These are phyloP conservation scores for Drosophila serrata DNA, from an alignment of 1,140 invertebrate species.

Conservation along the genomic window DNA sequence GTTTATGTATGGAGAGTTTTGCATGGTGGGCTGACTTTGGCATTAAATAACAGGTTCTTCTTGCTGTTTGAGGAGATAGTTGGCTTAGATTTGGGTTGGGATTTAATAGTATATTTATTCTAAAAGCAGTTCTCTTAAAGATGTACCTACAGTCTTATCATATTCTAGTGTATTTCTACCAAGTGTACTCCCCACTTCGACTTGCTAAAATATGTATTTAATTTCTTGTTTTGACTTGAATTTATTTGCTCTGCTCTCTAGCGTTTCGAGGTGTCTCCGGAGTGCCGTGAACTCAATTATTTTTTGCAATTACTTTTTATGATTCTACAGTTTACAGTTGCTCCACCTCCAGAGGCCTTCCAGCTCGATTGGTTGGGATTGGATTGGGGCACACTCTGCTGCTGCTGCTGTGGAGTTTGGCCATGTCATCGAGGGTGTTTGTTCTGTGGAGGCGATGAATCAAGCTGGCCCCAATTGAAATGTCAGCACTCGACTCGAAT, in stretches of 20 bases:
- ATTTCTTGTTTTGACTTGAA: conserved; percentile 51
- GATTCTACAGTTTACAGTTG: conserved; percentile 58
- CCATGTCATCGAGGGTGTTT: conserved; percentile 47
- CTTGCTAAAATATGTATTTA: conserved; percentile 2
- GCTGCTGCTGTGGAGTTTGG: conserved; percentile 11
- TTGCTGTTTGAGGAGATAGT: not conserved
- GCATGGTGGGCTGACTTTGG: conserved; percentile 56
- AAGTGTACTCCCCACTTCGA: conserved; percentile 27
- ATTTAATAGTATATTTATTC: not conserved
- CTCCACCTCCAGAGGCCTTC: conserved; percentile 36
- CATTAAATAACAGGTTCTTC: conserved; percentile 8
- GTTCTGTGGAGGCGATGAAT: conserved; percentile 53
- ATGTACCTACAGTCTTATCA: no score
- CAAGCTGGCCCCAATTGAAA: conserved; percentile 70
- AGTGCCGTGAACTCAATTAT: conserved; percentile 80
- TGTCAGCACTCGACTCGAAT: conserved; percentile 63
- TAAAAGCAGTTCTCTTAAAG: no score
- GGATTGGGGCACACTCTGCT: no score
- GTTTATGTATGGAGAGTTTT: conserved; percentile 57
- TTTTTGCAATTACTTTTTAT: conserved; percentile 78
- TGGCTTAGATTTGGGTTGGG: not conserved
- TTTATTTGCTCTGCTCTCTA: conserved; percentile 47
- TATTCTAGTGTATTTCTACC: no score
- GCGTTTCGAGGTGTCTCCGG: conserved; percentile 53
- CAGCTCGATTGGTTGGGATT: conserved; percentile 26